Conservation (phyloP, 2,113 vertebrate genomes). For the Callithrix jacchus region DNA sequence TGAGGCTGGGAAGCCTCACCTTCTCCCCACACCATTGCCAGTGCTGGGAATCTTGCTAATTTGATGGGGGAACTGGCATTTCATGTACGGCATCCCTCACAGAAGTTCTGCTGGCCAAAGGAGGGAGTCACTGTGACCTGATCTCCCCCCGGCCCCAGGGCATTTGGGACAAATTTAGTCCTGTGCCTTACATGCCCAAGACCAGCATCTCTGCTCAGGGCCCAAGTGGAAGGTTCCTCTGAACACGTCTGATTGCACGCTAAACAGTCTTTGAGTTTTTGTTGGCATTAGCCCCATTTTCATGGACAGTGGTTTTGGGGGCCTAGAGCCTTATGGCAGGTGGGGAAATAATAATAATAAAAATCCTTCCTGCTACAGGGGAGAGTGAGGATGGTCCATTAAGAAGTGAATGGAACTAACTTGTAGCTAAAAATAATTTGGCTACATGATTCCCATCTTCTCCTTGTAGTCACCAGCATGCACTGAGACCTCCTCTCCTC, state of each 20-base stretch:
- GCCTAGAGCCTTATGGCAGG: too few species aligned
- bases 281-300: background rate
- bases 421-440: conserved; percentile 46
- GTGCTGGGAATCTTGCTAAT: background rate
- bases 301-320: background rate
- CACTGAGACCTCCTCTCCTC: background rate
- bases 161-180: background rate
- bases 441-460: background rate
- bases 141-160: background rate
- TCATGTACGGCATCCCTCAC: background rate
- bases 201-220: background rate
- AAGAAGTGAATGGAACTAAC: background rate
- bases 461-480: background rate
- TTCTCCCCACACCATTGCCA: background rate
- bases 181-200: too few species aligned
- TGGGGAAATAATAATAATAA: background rate
- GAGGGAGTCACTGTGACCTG: background rate
- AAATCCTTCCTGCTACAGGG: background rate
- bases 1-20: background rate
- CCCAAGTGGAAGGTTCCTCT: accelerated
- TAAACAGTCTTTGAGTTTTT: background rate
- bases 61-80: too few species aligned
- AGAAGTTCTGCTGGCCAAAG: background rate
- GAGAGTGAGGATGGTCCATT: background rate
- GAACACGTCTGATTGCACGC: background rate